These are phyloP conservation scores for Drosophila multiciliata DNA, from an alignment of 2,888 invertebrate species.

Conservation along the genomic window DNA sequence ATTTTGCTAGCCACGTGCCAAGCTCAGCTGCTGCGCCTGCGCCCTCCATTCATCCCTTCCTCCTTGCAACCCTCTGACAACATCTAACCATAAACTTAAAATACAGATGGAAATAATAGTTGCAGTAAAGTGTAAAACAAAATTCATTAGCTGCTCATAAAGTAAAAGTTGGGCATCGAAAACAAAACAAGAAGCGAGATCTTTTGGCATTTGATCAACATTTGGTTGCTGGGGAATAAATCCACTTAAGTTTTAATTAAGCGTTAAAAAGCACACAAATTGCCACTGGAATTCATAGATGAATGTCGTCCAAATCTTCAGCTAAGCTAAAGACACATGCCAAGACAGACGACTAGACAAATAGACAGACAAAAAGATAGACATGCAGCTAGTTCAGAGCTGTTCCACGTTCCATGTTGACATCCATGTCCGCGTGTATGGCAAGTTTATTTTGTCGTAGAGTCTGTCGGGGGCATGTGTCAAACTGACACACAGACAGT, in stretches of 20 bases:
- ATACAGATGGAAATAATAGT: neutral
- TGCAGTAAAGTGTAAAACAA: conserved; percentile 17
- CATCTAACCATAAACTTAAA: conserved; percentile 3
- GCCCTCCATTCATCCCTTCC: conserved; percentile 1
- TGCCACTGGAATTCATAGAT: conserved; percentile 31
- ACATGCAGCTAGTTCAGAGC: neutral
- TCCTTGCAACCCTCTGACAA: conserved; percentile 46
- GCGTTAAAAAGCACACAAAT: conserved; percentile 57
- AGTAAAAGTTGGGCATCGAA: conserved; percentile 1
- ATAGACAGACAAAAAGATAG: conserved; percentile 18
- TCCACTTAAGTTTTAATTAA: conserved; percentile 65
- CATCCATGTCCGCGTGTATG: conserved; percentile 35
- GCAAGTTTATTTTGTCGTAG: conserved; percentile 35
- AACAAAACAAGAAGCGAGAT: conserved; percentile 5
- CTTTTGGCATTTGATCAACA: conserved; percentile 41
- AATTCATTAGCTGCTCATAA: conserved; percentile 49
- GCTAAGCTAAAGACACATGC: conserved; percentile 12
- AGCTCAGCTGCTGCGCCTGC: conserved; percentile 48
- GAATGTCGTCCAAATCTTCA: conserved; percentile 2
- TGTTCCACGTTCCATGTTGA: conserved; percentile 24
- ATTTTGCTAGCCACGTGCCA: conserved; percentile 30
- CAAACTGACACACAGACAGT: conserved; percentile 26
- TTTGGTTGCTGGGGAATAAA: conserved; percentile 42
- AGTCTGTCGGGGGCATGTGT: conserved; percentile 25
- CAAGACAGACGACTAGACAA: conserved; percentile 7